Evolutionary conservation across 2,113 vertebrate genomes (phyloP), one percentile per base, ranked within the genome.

Genomic region (Oenanthe melanoleuca): DNA sequence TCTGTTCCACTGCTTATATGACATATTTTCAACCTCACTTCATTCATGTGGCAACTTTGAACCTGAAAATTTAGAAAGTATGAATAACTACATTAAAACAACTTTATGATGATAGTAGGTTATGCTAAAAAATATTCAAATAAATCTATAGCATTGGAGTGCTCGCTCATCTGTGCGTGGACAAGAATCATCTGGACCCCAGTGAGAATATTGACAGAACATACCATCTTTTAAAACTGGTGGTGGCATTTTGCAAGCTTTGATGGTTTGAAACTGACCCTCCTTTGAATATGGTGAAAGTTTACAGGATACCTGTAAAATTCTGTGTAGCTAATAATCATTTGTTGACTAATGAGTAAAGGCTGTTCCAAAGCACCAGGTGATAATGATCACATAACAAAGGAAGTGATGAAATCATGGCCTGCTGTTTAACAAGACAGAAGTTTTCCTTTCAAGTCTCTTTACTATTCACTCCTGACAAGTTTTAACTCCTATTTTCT

Each of bases 311-410:
- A 71, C 22, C 25, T 73, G 56, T 57, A 59, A 86, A 89, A 92
- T 74, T 57, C 38, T 14, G 33, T 49, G 47, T 60, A 59, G 38
- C 49, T 88, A 96, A 71, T 80, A 74, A 70, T 82, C 88, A 57
- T 80, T 94, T 79, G 40, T 80, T 90, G 75, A 74, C 55, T 93
- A 85, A 94, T 55, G 72, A 92, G 52, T 55, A 91, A 93, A 80
- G 31, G 73, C 81, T 88, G 52, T 70, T 88, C 20, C 85, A 80
- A 83, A 83, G 64, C 79, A 92, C 47, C 47, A 80, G 50, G 45
- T 65, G 66, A 91, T 34, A 81, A 50, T 37, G 87, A 92, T 65
- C 70, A 2, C 18, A 37, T 78, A 86, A 88, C 5, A 24, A 80
- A 92, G 40, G 67, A 80, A 88, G 74, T 49, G 60, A 74, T 50